Percentiles rank a stretch among this genome's conserved stretches.
phyloP scores from a whole-genome alignment of 64 coral and sea anemone species.

The Actinia equina region DNA sequence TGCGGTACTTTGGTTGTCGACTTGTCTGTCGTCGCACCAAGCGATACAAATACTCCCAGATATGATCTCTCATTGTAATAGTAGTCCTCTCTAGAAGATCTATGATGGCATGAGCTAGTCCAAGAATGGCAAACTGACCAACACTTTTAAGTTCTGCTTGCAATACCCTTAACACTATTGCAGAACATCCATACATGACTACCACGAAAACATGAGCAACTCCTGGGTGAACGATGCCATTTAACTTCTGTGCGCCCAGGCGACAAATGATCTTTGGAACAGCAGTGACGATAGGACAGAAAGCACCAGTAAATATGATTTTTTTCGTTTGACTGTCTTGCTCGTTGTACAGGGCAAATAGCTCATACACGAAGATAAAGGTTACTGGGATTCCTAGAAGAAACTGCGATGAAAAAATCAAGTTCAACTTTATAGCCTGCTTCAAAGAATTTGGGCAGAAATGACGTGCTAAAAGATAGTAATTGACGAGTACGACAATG shows the following conservation, averaged over 20 bases:
- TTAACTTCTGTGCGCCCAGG: constrained; percentile 48
- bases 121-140: constrained; percentile 26
- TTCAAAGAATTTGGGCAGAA: neutral
- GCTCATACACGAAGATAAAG: neutral
- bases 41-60: constrained; percentile 61
- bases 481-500: constrained; percentile 33
- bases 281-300: constrained; percentile 37
- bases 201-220: constrained; percentile 45
- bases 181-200: constrained; percentile 49
- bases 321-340: neutral
- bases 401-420: constrained; percentile 54
- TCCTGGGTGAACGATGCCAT: constrained; percentile 68
- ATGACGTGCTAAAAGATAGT: constrained; percentile 40
- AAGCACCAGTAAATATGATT: constrained; percentile 24
- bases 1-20: constrained; percentile 7
- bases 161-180: constrained; percentile 72
- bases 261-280: constrained; percentile 57
- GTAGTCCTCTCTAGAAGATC: constrained; percentile 66
- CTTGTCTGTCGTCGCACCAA: constrained; percentile 3
- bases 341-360: constrained; percentile 20
- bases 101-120: constrained; percentile 50
- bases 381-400: constrained; percentile 30
- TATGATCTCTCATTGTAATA: constrained; percentile 72
- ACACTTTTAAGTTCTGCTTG: constrained; percentile 60
- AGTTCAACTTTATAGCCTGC: constrained; percentile 11